Evolutionary conservation across 2,113 vertebrate species (phyloP), one percentile per base, ranked within the genome.

Genomic region (Rana temporaria): DNA sequence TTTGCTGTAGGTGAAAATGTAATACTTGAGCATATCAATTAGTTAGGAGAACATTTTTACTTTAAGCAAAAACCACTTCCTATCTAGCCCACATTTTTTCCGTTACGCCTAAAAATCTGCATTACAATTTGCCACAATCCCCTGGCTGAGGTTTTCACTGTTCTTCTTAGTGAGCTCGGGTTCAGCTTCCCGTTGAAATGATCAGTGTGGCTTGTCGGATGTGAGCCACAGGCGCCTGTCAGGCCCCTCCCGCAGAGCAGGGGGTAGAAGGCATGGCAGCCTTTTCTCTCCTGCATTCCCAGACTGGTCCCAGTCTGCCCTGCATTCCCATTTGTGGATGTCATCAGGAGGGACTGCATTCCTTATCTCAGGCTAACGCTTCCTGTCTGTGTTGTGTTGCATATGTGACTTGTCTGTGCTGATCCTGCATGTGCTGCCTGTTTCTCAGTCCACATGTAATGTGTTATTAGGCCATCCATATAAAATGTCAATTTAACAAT

Each of bases 261-360:
- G 26, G 80, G 80, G 69, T 66, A 57, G 80, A 22, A 82, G 80
- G 48, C 48, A 67, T 79, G 80, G 62, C 70, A 42, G 80, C 24
- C 60, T 63, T 22, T 60, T 82, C 42, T 66, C 72, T 18, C 4
- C 52, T 66, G 52, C 70, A 74, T 74, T 75, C 81, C 62, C 72
- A 83, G 80, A 75, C 81, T 83, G 70, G 63, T 76, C 71, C 62
- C 52, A 68, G 81, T 76, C 63, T 83, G 81, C 53, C 81, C 63
- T 76, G 63, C 81, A 83, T 83, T 83, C 81, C 81, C 81, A 67
- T 60, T 76, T 68, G 72, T 76, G 72, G 72, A 76, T 83, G 81
- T 82, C 71, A 83, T 76, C 63, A 80, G 78, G 78, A 83, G 81
- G 63, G 48, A 73, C 81, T 68, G 81, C 81, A 83, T 83, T 83